Percentiles rank a stretch among this genome's conserved stretches.
Evolutionary conservation across 2,797 vertebrate species (phyloP).

Genomic region (Melanotaenia maccullochi): DNA sequence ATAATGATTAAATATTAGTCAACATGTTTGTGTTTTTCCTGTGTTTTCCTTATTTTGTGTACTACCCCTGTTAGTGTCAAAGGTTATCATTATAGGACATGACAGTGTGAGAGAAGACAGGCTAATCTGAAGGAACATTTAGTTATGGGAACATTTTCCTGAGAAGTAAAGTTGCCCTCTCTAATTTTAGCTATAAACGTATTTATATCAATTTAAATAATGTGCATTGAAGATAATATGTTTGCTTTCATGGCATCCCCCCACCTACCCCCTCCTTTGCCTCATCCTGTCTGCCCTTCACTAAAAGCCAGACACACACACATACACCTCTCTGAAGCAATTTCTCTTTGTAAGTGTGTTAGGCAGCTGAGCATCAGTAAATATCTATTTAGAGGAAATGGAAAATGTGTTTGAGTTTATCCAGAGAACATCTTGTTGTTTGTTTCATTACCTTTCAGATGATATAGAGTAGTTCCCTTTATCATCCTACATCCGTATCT

Average conservation of each 20-base stretch:
- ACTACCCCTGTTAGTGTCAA: constrained; percentile 21
- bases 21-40: neutral
- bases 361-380: neutral
- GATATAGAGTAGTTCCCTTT: too few relatives aligned
- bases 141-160: too few relatives aligned
- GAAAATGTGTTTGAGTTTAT: too few relatives aligned
- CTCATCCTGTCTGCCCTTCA: neutral
- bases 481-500: too few relatives aligned
- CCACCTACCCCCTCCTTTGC: neutral
- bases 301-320: neutral
- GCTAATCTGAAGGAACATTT: neutral
- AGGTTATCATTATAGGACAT: constrained; percentile 39
- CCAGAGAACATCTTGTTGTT: too few relatives aligned
- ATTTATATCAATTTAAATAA: too few relatives aligned
- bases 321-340: neutral
- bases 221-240: neutral
- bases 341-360: neutral
- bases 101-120: constrained; percentile 35
- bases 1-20: too few relatives aligned
- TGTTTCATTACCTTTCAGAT: too few relatives aligned
- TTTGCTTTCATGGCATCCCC: neutral
- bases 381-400: neutral
- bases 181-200: too few relatives aligned
- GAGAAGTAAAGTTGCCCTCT: too few relatives aligned
- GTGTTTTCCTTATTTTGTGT: neutral